Conservation (phyloP, 2,113 vertebrate genomes). For the Mugil cephalus region DNA sequence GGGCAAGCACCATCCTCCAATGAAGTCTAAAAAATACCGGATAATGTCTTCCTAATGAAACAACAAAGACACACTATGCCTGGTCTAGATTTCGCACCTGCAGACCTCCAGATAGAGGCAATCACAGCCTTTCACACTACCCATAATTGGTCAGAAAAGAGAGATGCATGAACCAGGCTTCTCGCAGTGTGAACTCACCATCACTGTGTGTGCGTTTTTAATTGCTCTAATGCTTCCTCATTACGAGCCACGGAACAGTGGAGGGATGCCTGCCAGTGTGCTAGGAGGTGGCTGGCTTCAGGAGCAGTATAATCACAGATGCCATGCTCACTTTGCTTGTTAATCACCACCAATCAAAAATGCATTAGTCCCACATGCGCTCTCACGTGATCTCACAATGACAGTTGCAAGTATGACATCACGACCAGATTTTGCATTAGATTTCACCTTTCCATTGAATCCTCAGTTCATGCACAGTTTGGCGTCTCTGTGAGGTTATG, state of each 20-base stretch:
- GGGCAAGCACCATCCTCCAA: background rate
- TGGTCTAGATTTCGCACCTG: background rate
- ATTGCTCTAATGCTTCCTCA: constrained; percentile 43
- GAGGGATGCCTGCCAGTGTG: constrained; percentile 53
- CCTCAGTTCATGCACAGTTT: too few species aligned
- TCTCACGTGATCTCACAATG: background rate
- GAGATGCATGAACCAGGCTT: background rate
- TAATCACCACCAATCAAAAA: constrained; percentile 57
- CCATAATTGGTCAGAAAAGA: constrained; percentile 9
- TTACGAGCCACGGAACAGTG: constrained; percentile 33
- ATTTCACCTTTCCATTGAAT: background rate
- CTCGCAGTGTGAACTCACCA: background rate
- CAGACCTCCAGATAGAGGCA: constrained; percentile 13
- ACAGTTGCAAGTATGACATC: background rate
- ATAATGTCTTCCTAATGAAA: background rate
- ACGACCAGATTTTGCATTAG: background rate
- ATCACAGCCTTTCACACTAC: constrained; percentile 13
- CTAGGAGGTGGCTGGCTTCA: constrained; percentile 44
- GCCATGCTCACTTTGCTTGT: constrained; percentile 30
- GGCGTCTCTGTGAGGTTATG: background rate
- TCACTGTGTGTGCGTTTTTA: constrained; percentile 26
- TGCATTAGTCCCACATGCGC: constrained; percentile 39
- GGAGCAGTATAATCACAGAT: constrained; percentile 54
- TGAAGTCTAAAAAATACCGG: background rate
- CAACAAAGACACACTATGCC: background rate